Percentiles rank a stretch among this genome's conserved stretches.
These are phyloP conservation scores for Edolisoma coerulescens DNA, from an alignment of 2,113 vertebrate species.

Conservation along the genomic window DNA sequence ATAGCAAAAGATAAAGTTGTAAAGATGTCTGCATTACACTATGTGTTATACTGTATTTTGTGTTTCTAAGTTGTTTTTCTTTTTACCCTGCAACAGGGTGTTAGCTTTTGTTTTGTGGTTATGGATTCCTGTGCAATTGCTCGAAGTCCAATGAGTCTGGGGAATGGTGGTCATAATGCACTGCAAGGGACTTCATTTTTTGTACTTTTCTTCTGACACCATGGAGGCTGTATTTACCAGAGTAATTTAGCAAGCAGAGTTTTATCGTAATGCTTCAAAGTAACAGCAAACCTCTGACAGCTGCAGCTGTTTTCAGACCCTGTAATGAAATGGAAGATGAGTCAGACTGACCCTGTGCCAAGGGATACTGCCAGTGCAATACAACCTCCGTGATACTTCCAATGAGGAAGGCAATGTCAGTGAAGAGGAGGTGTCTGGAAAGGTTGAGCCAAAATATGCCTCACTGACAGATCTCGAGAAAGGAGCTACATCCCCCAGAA, in stretches of 20 bases:
- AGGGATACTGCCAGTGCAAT: slow-evolving; percentile 58
- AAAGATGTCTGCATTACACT: not conserved
- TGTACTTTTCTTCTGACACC: not conserved
- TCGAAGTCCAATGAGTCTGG: rapidly evolving
- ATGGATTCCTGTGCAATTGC: not conserved
- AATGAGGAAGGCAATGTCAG: slow-evolving; percentile 53
- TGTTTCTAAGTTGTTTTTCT: not conserved
- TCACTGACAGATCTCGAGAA: not conserved
- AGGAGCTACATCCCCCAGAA: not conserved
- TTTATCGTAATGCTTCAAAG: slow-evolving; percentile 54
- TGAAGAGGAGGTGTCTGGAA: slow-evolving; percentile 55
- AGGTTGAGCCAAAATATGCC: slow-evolving; percentile 14
- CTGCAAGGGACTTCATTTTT: not conserved
- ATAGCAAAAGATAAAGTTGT: not conserved
- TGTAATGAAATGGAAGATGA: slow-evolving; percentile 60
- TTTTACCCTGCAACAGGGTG: not conserved
- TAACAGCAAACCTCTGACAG: slow-evolving; percentile 68
- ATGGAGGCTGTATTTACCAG: not conserved
- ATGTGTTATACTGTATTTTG: not conserved
- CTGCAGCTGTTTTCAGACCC: slow-evolving; percentile 64
- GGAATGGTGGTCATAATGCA: rapidly evolving
- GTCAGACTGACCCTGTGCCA: slow-evolving; percentile 65
- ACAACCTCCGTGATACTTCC: slow-evolving; percentile 41
- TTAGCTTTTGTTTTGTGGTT: not conserved
- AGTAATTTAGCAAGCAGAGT: slow-evolving; percentile 25